phyloP scores from a whole-genome alignment of 2,797 vertebrate genomes.

The Anas georgica region DNA sequence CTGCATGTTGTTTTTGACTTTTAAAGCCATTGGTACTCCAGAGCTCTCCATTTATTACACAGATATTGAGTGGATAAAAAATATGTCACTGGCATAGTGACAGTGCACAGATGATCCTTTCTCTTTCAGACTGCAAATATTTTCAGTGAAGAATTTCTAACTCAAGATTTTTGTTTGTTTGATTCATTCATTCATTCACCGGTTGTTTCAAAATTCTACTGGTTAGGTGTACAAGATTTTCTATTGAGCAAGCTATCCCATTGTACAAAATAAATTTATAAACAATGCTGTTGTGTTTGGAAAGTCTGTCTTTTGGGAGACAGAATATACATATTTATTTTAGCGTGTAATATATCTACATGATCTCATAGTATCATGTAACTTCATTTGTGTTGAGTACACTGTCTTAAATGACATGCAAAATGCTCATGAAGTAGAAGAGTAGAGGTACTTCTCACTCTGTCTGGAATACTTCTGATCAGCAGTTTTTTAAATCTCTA shows the following conservation, averaged over 20 bases:
- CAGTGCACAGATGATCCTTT: neutral
- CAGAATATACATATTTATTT: neutral
- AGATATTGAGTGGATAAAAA: neutral
- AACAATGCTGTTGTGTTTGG: neutral
- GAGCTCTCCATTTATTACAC: neutral
- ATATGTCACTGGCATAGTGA: neutral
- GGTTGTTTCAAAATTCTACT: neutral
- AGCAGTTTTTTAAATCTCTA: conserved; percentile 17
- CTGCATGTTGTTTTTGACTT: neutral
- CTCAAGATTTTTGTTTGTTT: neutral
- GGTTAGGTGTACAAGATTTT: neutral
- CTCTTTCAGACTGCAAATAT: neutral
- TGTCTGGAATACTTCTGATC: conserved; percentile 20
- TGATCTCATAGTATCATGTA: neutral
- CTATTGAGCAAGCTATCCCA: neutral
- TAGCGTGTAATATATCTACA: neutral
- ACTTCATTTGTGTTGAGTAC: neutral
- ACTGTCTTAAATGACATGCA: neutral
- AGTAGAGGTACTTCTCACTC: neutral
- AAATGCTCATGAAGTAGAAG: neutral
- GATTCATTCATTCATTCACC: too few relatives aligned
- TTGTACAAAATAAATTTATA: neutral
- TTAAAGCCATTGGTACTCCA: neutral
- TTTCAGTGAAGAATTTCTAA: neutral
- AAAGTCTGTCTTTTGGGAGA: neutral